Percentiles rank a stretch among this genome's conserved stretches.
Evolutionary conservation across 2,797 vertebrate species (phyloP).

Genomic region (Macrochelys suwanniensis): DNA sequence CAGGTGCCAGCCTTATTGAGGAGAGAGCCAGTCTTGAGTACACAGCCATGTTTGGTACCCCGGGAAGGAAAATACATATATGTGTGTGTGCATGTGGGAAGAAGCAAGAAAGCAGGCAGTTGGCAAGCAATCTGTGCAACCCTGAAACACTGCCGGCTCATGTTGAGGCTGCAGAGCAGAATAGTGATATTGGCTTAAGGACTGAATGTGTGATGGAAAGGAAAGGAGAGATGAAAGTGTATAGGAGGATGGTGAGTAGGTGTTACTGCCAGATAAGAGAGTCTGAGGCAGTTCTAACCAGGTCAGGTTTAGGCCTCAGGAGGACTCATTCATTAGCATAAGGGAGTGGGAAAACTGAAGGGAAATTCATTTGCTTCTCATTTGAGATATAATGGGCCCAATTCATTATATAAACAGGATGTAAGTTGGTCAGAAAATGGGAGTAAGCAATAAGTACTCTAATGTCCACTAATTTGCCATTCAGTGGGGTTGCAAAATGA

Average conservation of each 20-base stretch:
- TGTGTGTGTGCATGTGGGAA: background rate
- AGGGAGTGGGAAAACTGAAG: background rate
- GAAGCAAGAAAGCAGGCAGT: background rate
- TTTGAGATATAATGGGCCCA: background rate
- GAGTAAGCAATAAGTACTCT: background rate
- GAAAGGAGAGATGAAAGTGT: background rate
- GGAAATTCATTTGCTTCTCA: background rate
- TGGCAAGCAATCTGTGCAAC: background rate
- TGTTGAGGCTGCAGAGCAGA: background rate
- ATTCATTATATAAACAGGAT: background rate
- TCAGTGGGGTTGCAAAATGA: background rate
- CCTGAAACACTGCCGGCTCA: background rate
- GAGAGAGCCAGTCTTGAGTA: background rate
- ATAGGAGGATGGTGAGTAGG: background rate
- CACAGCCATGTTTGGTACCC: too few species aligned
- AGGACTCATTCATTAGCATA: background rate
- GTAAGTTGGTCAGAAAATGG: background rate
- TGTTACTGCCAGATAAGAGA: background rate
- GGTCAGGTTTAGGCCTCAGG: background rate
- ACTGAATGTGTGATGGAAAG: background rate
- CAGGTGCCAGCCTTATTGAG: background rate
- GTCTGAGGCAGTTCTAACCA: background rate
- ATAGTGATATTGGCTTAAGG: background rate
- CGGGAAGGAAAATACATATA: background rate
- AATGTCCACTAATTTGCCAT: background rate